Conservation (phyloP, 2,797 vertebrate genomes). For the Acanthurus lineatus region DNA sequence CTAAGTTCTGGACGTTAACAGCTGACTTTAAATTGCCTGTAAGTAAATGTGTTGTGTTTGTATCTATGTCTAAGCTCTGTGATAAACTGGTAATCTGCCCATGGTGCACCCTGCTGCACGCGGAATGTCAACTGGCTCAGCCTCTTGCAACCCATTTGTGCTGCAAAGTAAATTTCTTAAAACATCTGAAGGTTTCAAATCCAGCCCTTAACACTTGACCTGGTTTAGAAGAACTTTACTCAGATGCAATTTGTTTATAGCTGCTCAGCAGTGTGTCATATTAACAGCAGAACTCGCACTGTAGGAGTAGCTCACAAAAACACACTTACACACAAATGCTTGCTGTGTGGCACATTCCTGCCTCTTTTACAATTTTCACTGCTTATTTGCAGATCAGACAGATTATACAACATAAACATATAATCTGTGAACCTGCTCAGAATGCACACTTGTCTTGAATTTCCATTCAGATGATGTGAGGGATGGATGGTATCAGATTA, state of each 20-base stretch:
- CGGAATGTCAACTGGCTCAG: no score
- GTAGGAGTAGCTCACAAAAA: not conserved
- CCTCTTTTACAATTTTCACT: not conserved
- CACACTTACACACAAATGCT: no score
- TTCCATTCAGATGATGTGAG: constrained; percentile 54
- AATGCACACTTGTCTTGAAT: constrained; percentile 34
- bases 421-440: constrained; percentile 19
- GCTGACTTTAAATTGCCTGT: no score
- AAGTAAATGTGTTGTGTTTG: no score
- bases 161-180: no score
- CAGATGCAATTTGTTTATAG: not conserved
- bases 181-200: no score
- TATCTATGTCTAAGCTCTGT: no score
- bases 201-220: no score
- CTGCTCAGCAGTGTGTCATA: not conserved
- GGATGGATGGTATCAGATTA: constrained; percentile 34
- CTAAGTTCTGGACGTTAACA: no score
- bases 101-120: no score
- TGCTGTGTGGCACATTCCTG: not conserved
- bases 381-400: constrained; percentile 1
- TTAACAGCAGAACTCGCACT: not conserved
- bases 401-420: constrained; percentile 1
- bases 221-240: not conserved
- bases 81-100: no score
- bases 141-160: no score